Conservation (phyloP, 2,888 invertebrate species). For the Eurois occulta region DNA sequence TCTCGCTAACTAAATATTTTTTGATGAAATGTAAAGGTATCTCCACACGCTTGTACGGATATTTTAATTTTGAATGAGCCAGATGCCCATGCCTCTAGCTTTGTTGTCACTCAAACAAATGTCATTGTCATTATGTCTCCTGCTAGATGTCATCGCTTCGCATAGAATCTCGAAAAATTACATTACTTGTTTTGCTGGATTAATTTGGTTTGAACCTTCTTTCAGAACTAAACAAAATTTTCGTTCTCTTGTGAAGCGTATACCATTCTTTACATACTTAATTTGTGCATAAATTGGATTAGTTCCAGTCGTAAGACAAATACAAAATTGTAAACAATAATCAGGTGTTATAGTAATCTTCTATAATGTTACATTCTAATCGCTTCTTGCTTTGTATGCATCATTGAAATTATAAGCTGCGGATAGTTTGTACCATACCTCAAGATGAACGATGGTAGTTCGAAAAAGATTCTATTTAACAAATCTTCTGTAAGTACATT, state of each 20-base stretch:
- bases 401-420: neutral
- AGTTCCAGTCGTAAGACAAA: slow-evolving; percentile 1
- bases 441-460: slow-evolving; percentile 80
- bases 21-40: neutral
- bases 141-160: neutral
- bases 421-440: neutral
- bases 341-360: neutral
- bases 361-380: slow-evolving; percentile 4
- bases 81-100: neutral
- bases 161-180: neutral
- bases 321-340: slow-evolving; percentile 29
- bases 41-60: neutral
- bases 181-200: neutral
- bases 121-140: neutral
- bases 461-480: slow-evolving; percentile 88
- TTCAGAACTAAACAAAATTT: neutral
- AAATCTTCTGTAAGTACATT: slow-evolving; percentile 88
- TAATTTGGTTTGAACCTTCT: slow-evolving; percentile 2
- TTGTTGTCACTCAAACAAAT: slow-evolving; percentile 3
- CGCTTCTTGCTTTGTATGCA: neutral
- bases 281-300: neutral
- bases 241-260: neutral
- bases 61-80: neutral
- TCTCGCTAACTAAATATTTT: slow-evolving; percentile 34
- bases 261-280: neutral